Evolutionary conservation across 1,140 invertebrate genomes (phyloP).

Genomic region (Drosophila leontia): DNA sequence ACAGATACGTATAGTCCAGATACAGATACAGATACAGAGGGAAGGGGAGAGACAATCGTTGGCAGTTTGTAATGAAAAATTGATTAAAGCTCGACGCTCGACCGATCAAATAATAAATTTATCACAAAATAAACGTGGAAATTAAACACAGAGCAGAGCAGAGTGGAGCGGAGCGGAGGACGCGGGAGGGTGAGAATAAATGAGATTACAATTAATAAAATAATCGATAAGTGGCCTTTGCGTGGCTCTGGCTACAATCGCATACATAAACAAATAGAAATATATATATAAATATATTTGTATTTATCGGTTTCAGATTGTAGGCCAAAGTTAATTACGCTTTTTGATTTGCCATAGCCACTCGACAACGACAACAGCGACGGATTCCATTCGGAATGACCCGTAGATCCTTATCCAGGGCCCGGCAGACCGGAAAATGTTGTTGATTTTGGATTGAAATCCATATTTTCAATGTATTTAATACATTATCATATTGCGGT

Average conservation of each 20-base stretch:
- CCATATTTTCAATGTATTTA: not conserved
- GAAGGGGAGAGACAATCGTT: slow-evolving; percentile 38
- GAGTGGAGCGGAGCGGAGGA: slow-evolving; percentile 41
- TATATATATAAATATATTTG: not conserved
- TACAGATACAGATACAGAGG: slow-evolving; percentile 37
- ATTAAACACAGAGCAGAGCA: slow-evolving; percentile 54
- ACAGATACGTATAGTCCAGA: slow-evolving; percentile 31
- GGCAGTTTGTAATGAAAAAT: slow-evolving; percentile 80
- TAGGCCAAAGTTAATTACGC: slow-evolving; percentile 73
- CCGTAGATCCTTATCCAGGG: slow-evolving; percentile 4
- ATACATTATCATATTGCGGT: not conserved
- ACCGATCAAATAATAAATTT: slow-evolving; percentile 73
- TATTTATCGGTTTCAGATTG: slow-evolving; percentile 37
- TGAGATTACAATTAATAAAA: slow-evolving; percentile 83
- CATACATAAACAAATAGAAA: slow-evolving; percentile 1
- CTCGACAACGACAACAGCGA: slow-evolving; percentile 14
- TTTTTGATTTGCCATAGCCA: slow-evolving; percentile 64
- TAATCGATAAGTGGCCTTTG: slow-evolving; percentile 74
- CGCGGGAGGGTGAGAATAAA: slow-evolving; percentile 59
- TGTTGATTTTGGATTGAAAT: not conserved
- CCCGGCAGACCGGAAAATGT: slow-evolving; percentile 11
- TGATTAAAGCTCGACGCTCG: slow-evolving; percentile 61
- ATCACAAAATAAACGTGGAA: slow-evolving; percentile 81
- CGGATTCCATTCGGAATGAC: slow-evolving; percentile 6
- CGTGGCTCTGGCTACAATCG: slow-evolving; percentile 4